Evolutionary conservation across 35 echinoderm and acorn worm species (phyloP), one percentile per base, ranked within the genome.

Genomic region (Eucidaris tribuloides): DNA sequence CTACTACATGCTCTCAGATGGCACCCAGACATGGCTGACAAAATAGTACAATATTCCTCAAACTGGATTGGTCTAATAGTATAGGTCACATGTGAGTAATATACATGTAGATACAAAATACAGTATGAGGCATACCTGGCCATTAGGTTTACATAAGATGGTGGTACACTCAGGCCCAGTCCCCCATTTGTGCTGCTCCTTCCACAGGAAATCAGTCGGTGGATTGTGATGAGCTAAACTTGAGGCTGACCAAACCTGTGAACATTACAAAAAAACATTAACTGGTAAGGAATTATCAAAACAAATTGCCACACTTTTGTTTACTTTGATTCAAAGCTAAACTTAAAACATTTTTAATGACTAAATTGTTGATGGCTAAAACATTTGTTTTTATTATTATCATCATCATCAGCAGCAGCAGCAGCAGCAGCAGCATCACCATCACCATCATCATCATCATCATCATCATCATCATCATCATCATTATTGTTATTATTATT

Each of bases 91-190:
- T n/a, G n/a, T n/a, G n/a, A n/a, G n/a, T n/a, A n/a, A n/a, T n/a
- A n/a, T n/a, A n/a, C n/a, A n/a, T n/a, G n/a, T n/a, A n/a, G n/a
- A n/a, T n/a, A n/a, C n/a, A n/a, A n/a, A n/a, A n/a, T n/a, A n/a
- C n/a, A n/a, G n/a, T n/a, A n/a, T n/a, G n/a, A n/a, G n/a, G 70
- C 82, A 38, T 82, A 96, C 93, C 90, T 97, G 89, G 22, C 94
- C 94, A 83, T 89, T 97, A 15, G 94, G 94, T 63, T 90, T 97
- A 46, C 94, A 97, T 9, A 97, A 83, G 5, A 97, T 97, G 30
- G 94, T 85, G n/a, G 94, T 97, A 52, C 94, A 97, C 48, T 97
- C 94, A 34, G 94, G 94, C 38, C 94, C 94, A 20, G 90, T 97
- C 7, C 94, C 94, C 94, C 94, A 97, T 48, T 86, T 92, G 61